phyloP scores from a whole-genome alignment of 2,888 invertebrate genomes.

The Cephalotes varians region DNA sequence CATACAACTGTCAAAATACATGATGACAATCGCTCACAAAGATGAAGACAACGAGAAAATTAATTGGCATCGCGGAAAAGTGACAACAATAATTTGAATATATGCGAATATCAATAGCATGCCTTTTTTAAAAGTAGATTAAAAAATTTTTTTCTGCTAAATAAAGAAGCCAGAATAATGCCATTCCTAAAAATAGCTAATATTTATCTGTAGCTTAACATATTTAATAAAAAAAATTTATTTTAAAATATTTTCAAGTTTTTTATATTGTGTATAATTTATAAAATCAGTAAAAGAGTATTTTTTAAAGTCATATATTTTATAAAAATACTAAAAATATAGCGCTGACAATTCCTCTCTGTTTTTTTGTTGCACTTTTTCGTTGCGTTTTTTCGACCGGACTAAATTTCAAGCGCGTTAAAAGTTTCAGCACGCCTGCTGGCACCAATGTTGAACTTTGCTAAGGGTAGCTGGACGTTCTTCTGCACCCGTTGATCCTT shows the following conservation, averaged over 20 bases:
- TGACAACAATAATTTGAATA: too few relatives aligned
- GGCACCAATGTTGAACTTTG: conserved; percentile 69
- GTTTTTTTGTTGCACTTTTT: conserved; percentile 39
- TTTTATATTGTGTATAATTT: neutral
- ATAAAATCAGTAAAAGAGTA: neutral
- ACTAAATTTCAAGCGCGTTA: conserved; percentile 69
- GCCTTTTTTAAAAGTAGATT: too few relatives aligned
- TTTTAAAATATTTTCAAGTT: neutral
- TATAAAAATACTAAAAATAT: conserved; percentile 34
- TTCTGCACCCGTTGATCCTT: conserved; percentile 64
- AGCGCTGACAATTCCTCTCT: conserved; percentile 58
- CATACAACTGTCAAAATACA: too few relatives aligned
- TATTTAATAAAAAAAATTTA: neutral
- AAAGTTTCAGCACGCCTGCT: conserved; percentile 71
- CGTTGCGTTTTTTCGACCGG: conserved; percentile 40
- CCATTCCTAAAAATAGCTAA: neutral
- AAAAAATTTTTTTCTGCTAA: neutral
- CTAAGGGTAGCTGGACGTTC: conserved; percentile 58
- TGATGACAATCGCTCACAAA: too few relatives aligned
- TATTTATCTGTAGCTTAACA: neutral
- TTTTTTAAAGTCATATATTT: conserved; percentile 14
- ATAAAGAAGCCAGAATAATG: neutral
- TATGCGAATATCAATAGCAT: too few relatives aligned
- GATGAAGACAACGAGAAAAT: too few relatives aligned
- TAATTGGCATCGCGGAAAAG: too few relatives aligned